A percentile compares a stretch with the other conserved stretches of the same genome.
These are phyloP conservation scores for Hedya salicella DNA, from an alignment of 2,888 invertebrate species.

Conservation along the genomic window DNA sequence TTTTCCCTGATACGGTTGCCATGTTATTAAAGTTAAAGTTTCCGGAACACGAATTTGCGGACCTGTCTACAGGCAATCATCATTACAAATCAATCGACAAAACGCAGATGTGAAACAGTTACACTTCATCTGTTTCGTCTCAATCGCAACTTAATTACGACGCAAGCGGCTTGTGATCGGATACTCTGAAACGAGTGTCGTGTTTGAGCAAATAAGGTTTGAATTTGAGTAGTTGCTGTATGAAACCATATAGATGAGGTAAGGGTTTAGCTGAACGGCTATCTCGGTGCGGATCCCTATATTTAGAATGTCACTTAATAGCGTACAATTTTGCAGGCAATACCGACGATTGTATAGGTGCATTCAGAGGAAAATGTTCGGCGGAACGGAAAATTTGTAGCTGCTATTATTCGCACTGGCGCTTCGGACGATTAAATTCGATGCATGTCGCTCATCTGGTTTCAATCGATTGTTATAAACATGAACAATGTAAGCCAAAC, in stretches of 20 bases:
- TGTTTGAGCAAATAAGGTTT: conserved; percentile 45
- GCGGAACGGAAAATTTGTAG: conserved; percentile 82
- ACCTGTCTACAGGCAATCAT: conserved; percentile 70
- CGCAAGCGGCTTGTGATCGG: conserved; percentile 25
- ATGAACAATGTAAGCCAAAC: conserved; percentile 28
- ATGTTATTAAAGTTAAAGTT: conserved; percentile 74
- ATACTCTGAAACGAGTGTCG: conserved; percentile 39
- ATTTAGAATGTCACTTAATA: conserved; percentile 83
- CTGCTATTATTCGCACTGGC: conserved; percentile 79
- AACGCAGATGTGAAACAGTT: conserved; percentile 79
- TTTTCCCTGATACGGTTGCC: conserved; percentile 62
- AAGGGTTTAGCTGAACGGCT: conserved; percentile 69
- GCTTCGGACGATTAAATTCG: conserved; percentile 80
- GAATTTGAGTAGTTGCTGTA: conserved; percentile 46
- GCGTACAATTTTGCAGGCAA: conserved; percentile 79
- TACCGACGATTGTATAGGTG: conserved; percentile 79
- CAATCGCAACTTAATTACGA: conserved; percentile 48
- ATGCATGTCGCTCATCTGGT: conserved; percentile 60
- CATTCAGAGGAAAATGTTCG: conserved; percentile 83
- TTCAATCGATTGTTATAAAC: conserved; percentile 47
- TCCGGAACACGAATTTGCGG: conserved; percentile 66
- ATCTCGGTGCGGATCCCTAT: conserved; percentile 71
- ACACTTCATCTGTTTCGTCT: conserved; percentile 66
- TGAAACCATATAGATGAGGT: conserved; percentile 55
- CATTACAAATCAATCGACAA: conserved; percentile 65